Percentiles rank a stretch among this genome's conserved stretches.
Evolutionary conservation across 1,140 invertebrate species (phyloP).

Genomic region (Brachionus sp.): DNA sequence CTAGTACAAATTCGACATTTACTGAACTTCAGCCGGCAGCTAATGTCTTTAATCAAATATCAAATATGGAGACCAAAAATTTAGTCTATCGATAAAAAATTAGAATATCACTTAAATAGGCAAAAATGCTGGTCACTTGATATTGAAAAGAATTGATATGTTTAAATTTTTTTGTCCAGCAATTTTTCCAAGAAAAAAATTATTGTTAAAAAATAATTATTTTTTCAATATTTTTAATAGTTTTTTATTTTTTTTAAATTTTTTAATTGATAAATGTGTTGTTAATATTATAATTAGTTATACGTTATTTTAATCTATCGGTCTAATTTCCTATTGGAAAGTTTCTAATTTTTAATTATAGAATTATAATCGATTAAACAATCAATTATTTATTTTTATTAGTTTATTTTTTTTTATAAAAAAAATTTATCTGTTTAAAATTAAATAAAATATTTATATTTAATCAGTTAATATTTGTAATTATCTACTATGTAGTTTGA

Average conservation of each 20-base stretch:
- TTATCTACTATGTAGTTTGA: too few species aligned
- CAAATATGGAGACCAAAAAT: slow-evolving; percentile 11
- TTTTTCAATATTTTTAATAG: not conserved
- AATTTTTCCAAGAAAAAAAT: not conserved
- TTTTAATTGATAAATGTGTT: not conserved
- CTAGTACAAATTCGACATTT: not conserved
- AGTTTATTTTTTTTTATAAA: not conserved
- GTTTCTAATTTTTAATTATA: not conserved
- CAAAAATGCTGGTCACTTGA: not conserved
- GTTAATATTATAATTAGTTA: not conserved
- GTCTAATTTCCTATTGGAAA: not conserved
- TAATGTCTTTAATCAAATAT: slow-evolving; percentile 18
- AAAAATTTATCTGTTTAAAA: not conserved
- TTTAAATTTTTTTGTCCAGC: slow-evolving; percentile 14
- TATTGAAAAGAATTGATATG: not conserved
- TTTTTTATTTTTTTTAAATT: not conserved
- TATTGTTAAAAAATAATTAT: not conserved
- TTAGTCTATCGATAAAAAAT: slow-evolving; percentile 7
- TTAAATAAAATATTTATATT: slow-evolving; percentile 3
- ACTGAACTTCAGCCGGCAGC: slow-evolving; percentile 12
- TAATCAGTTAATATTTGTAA: not conserved
- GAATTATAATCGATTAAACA: not conserved
- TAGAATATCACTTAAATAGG: not conserved
- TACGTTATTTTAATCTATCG: not conserved
- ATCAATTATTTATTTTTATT: not conserved